Base-by-base conservation (phyloP, 2,113 vertebrate species). In the Cranoglanis bouderius region DNA sequence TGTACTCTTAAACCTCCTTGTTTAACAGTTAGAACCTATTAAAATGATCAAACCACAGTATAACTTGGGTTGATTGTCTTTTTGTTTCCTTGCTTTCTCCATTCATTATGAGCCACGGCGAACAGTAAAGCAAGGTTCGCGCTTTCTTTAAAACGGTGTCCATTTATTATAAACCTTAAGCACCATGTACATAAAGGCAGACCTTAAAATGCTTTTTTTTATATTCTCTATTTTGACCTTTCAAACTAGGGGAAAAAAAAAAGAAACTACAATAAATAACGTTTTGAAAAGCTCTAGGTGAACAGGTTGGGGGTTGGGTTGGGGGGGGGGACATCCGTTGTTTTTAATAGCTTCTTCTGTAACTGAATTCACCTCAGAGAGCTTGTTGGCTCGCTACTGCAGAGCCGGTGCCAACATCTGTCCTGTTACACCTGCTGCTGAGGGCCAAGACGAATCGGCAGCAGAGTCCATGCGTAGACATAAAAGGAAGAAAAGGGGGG, bases 361-460 rank as follows among this genome's bases (percentile, higher is more conserved):
- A 51, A 49, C 75, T n/a, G 75, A 49, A n/a, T 78, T 78, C 49
- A 78, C 75, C 75, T 51, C 75, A 2, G 43, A 49, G 75, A 78
- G 75, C 75, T 78, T 78, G 75, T 49, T 78, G 75, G 75, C 75
- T 49, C 12, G 6, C 26, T 6, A 26, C 43, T 14, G 75, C 75
- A 16, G 46, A 49, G 10, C 75, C 26, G 13, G 10, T 78, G 75
- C 75, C 75, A 78, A 49, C 43, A 14, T 51, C 75, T 78, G 40
- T 46, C 26, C 75, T 8, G 75, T 78, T 49, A 14, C 75, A 78
- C 75, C 75, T 49, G 75, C 43, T 51, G 40, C 75, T 49, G 43
- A n/a, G 26, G 26, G 43, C 46, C 26, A n/a, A 14, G 75, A n/a
- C 6, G 75, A 78, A 51, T 29, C 40, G 12, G 38, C 32, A 72